Percentiles rank a stretch among this genome's conserved stretches.
Evolutionary conservation across 1,140 invertebrate genomes (phyloP).

Genomic region (Acyrthosiphon pisum): DNA sequence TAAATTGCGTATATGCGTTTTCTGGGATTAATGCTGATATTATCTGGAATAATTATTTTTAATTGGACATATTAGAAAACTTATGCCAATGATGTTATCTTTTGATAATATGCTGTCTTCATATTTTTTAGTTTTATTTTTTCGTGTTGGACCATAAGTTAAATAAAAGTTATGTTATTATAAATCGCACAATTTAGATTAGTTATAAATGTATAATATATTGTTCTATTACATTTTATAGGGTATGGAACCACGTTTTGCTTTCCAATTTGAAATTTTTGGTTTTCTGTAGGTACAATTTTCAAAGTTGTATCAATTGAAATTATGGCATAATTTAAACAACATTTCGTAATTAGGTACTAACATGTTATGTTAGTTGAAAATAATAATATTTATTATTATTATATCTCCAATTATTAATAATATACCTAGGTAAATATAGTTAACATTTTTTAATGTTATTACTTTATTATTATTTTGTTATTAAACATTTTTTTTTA

Average conservation of each 20-base stretch:
- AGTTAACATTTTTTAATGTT: neutral
- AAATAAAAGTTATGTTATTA: slow-evolving; percentile 3
- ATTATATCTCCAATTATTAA: slow-evolving; percentile 4
- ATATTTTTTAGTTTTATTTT: neutral
- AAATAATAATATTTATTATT: neutral
- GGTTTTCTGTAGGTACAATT: neutral
- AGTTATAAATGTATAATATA: neutral
- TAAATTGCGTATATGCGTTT: neutral
- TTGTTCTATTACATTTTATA: neutral
- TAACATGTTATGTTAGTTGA: neutral
- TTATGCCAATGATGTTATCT: neutral
- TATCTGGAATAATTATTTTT: slow-evolving; percentile 40
- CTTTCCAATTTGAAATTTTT: neutral
- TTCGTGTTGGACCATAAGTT: neutral
- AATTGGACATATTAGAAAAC: neutral
- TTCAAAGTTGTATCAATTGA: neutral
- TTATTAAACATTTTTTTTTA: neutral
- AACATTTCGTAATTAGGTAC: neutral
- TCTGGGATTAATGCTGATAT: slow-evolving; percentile 16
- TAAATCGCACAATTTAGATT: slow-evolving; percentile 10
- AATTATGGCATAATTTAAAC: neutral
- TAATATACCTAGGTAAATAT: neutral
- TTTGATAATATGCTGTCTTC: neutral
- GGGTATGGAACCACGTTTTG: neutral
- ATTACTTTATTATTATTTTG: neutral